Evolutionary conservation across 2,113 vertebrate genomes (phyloP), one percentile per base, ranked within the genome.

Genomic region (Astur gentilis): DNA sequence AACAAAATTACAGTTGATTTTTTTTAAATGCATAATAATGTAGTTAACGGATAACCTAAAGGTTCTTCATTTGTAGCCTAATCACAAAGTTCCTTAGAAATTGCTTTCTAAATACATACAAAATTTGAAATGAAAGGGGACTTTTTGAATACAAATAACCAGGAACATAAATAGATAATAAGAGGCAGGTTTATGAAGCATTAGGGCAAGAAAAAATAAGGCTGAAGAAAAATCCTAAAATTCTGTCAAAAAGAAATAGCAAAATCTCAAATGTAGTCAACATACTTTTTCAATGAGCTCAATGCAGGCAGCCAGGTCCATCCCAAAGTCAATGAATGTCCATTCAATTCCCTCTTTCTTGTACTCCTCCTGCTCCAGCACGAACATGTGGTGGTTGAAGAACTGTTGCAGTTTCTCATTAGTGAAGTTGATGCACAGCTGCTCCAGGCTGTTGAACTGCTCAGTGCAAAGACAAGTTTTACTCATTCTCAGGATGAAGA

Each of bases 301-400:
- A 5, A 98, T 98, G 96, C 98, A 98, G 94, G 98, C 98, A 8
- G 98, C 98, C 97, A 98, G 73, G 95, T 95, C 95, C 95, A 96
- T 96, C 2, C 95, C 95, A 75, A 96, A 96, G 44, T 96, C 95
- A 45, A 96, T 96, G 91, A 96, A 96, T 0, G 0, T 0, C 95
- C 95, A 96, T 34, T 96, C 95, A 69, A 96, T 96, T 1, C 95
- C 93, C 7, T 96, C 95, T 32, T 96, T 96, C 89, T 96, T 96
- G 94, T 96, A 96, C 78, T 96, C 95, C 27, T 96, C 95, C 27
- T 96, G 95, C 21, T 96, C 95, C 78, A 96, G 91, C 89, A 96
- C 98, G 4, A 98, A 99, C 99, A 99, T 99, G 98, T 99, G 98
- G 93, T 99, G 99, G 96, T 99, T 99, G 98, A 99, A 98, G 45